Conservation (phyloP, 2,888 invertebrate species). For the Ophion ventricosus region DNA sequence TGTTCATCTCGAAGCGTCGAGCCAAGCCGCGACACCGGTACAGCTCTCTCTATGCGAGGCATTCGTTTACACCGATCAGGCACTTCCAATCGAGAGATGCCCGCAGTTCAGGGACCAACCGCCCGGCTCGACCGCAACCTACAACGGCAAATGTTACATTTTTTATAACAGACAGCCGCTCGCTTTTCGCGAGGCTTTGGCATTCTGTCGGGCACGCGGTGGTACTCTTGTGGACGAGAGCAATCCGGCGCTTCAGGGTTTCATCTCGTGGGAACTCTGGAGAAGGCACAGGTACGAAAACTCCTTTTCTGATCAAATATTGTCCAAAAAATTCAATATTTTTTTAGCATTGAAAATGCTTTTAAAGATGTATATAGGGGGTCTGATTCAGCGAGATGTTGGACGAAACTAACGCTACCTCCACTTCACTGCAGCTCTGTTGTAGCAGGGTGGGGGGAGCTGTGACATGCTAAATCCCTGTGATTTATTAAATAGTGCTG, state of each 20-base stretch:
- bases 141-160: constrained; percentile 97
- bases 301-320: no score
- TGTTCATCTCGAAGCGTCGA: constrained; percentile 92
- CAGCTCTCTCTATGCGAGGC: constrained; percentile 96
- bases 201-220: constrained; percentile 92
- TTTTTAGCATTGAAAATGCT: no score
- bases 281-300: constrained; percentile 89
- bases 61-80: constrained; percentile 96
- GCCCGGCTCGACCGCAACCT: constrained; percentile 95
- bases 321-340: no score
- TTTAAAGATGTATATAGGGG: no score
- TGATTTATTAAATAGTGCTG: no score
- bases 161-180: constrained; percentile 95
- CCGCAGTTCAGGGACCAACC: constrained; percentile 97
- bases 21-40: constrained; percentile 87
- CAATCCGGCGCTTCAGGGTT: constrained; percentile 96
- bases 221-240: constrained; percentile 95
- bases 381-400: no score
- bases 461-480: no score
- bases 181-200: constrained; percentile 91
- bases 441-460: no score
- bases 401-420: no score
- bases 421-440: no score
- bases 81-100: constrained; percentile 95
- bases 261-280: constrained; percentile 97